phyloP scores from a whole-genome alignment of 2,888 invertebrate species.

The Galeopsomyia nigrocyanea region DNA sequence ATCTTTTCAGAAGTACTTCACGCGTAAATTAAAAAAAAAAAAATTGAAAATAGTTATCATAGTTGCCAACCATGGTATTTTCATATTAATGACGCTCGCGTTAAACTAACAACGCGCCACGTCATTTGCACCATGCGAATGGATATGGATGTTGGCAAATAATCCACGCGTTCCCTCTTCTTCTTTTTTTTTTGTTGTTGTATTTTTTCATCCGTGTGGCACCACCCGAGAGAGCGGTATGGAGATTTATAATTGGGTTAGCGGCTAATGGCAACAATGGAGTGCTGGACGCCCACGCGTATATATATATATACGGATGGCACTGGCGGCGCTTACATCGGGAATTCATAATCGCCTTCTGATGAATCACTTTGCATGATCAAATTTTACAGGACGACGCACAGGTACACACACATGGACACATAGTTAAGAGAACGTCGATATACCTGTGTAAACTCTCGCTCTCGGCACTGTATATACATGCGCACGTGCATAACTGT shows the following conservation, averaged over 20 bases:
- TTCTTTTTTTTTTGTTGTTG: constrained; percentile 3
- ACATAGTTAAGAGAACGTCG: neutral
- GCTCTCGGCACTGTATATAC: constrained; percentile 4
- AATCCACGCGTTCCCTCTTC: neutral
- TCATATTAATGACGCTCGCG: too few species aligned
- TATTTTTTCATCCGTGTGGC: neutral
- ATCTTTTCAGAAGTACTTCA: too few species aligned
- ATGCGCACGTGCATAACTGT: constrained; percentile 51
- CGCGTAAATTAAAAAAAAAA: too few species aligned
- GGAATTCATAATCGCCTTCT: constrained; percentile 43
- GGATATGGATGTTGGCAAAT: constrained; percentile 35
- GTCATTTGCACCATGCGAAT: constrained; percentile 13
- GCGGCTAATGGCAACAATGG: constrained; percentile 27
- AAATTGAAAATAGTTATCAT: too few species aligned
- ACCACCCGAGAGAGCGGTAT: constrained; percentile 5
- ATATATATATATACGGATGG: too few species aligned
- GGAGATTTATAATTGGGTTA: constrained; percentile 45
- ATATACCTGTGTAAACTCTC: constrained; percentile 9
- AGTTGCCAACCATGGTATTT: too few species aligned
- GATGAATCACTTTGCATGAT: constrained; percentile 46
- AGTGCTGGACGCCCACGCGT: neutral
- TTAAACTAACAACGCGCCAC: too few species aligned
- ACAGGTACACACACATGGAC: constrained; percentile 2
- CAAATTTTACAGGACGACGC: constrained; percentile 44
- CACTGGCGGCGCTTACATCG: constrained; percentile 11